Evolutionary conservation across 2,113 vertebrate genomes (phyloP).

Genomic region (Sylvicapra grimmia): DNA sequence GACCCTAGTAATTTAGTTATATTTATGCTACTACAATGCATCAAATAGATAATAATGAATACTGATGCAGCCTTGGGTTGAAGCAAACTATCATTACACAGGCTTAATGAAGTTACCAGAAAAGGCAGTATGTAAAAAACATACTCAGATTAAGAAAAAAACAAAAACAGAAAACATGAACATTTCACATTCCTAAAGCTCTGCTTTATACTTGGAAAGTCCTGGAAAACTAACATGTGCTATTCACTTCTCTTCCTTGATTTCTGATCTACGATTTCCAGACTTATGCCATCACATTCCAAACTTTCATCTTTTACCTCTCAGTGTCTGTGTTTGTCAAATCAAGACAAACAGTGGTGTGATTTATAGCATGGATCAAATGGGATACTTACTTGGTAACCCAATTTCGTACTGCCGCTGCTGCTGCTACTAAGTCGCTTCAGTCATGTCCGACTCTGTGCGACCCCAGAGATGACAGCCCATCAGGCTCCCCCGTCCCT

Average conservation of each 20-base stretch:
- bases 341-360: not conserved
- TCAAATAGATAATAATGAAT: conserved; percentile 50
- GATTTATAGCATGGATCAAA: conserved; percentile 35
- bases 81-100: conserved; percentile 39
- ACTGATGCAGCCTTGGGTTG: not conserved
- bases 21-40: conserved; percentile 60
- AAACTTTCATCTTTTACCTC: not conserved
- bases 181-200: conserved; percentile 55
- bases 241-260: not conserved
- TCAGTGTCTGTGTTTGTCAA: not conserved
- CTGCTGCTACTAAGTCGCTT: no score
- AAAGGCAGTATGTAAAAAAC: conserved; percentile 48
- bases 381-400: conserved; percentile 43
- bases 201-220: conserved; percentile 50
- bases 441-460: no score
- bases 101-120: conserved; percentile 64
- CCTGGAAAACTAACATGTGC: conserved; percentile 35
- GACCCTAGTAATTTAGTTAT: conserved; percentile 42
- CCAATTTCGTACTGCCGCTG: not conserved
- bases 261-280: not conserved
- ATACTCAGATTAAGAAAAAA: not conserved
- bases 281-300: not conserved
- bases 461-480: no score
- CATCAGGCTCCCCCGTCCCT: no score
- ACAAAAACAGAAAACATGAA: not conserved